Percentiles rank a stretch among this genome's conserved stretches.
Conservation (phyloP, 2,113 vertebrate species). For the Ochotona princeps region DNA sequence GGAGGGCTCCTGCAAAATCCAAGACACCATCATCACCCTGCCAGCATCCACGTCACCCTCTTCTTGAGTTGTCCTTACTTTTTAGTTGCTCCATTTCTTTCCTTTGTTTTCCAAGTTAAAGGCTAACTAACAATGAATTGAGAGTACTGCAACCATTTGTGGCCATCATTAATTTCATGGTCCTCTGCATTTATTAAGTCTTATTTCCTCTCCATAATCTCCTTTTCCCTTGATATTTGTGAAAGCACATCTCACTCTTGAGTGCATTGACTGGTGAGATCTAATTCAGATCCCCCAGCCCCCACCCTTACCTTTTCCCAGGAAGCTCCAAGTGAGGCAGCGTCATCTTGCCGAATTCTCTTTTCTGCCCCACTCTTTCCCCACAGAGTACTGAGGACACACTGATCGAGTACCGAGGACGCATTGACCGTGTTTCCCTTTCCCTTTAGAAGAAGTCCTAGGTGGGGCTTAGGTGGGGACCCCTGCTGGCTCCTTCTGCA, state of each 20-base stretch:
- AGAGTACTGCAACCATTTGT: constrained; percentile 39
- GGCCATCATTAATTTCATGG: constrained; percentile 81
- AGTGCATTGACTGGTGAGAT: constrained; percentile 58
- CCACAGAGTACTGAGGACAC: background rate
- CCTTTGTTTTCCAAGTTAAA: constrained; percentile 73
- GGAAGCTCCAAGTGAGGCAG: constrained; percentile 63
- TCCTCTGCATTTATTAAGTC: constrained; percentile 78
- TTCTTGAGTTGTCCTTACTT: constrained; percentile 16
- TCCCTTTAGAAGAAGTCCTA: background rate
- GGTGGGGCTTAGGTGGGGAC: background rate
- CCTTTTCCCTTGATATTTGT: constrained; percentile 73
- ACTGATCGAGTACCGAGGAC: background rate
- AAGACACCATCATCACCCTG: background rate
- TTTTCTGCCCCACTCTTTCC: constrained; percentile 11
- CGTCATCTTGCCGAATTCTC: background rate
- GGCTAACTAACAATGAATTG: constrained; percentile 69
- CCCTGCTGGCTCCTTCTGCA: no score
- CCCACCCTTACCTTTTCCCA: constrained; percentile 50
- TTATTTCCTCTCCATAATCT: constrained; percentile 77
- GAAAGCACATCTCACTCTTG: constrained; percentile 74
- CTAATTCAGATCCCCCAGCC: constrained; percentile 49
- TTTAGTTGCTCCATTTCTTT: constrained; percentile 55
- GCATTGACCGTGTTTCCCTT: background rate
- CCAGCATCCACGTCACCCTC: background rate
- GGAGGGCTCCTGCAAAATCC: background rate